phyloP scores from a whole-genome alignment of 1,140 invertebrate species.

The Bombus confusus region DNA sequence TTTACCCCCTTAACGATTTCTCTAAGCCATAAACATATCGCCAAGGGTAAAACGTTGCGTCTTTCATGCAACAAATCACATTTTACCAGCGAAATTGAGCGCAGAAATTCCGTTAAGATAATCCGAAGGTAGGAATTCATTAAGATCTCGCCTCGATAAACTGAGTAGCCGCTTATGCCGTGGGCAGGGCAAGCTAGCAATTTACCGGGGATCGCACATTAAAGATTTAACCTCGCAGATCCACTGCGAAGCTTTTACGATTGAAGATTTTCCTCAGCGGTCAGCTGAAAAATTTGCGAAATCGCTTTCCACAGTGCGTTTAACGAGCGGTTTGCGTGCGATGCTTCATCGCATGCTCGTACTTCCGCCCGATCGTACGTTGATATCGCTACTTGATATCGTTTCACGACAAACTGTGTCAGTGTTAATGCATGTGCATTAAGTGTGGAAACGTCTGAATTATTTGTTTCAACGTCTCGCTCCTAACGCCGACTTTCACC shows the following conservation, averaged over 20 bases:
- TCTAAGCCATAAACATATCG: not conserved
- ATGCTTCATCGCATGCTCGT: not conserved
- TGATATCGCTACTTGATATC: not conserved
- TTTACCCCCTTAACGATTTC: not conserved
- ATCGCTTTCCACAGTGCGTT: not conserved
- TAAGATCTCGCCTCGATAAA: not conserved
- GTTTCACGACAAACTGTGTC: not conserved
- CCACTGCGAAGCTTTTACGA: not conserved
- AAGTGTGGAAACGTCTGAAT: too few relatives aligned
- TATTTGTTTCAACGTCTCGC: not conserved
- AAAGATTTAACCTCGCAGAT: conserved; percentile 8
- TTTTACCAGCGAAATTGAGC: not conserved
- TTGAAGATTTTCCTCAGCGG: not conserved
- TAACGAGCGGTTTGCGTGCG: not conserved
- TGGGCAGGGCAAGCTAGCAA: not conserved
- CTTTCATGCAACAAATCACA: not conserved
- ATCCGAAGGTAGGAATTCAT: not conserved
- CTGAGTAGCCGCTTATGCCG: not conserved
- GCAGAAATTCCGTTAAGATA: not conserved
- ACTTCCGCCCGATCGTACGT: not conserved
- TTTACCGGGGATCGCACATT: not conserved
- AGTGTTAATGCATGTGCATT: not conserved
- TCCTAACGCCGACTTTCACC: not conserved
- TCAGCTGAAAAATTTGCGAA: not conserved
- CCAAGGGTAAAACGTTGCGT: not conserved